phyloP scores from a whole-genome alignment of 2,888 invertebrate species.

The Drosophila cracens region DNA sequence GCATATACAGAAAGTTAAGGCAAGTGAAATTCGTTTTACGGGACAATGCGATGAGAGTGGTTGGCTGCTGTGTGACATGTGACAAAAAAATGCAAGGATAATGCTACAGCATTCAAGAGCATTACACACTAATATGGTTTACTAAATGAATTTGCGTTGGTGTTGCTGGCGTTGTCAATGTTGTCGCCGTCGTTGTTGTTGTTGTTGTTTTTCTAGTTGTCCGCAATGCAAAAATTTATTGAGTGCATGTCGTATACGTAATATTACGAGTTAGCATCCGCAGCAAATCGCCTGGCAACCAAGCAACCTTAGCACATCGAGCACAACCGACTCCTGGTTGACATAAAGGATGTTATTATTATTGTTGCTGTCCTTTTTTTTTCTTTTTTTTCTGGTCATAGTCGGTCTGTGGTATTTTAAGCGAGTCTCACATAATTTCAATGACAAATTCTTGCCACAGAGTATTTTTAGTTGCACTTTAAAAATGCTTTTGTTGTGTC shows the following conservation, averaged over 20 bases:
- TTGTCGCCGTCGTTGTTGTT: conserved; percentile 1
- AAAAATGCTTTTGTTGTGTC: conserved; percentile 29
- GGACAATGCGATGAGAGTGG: conserved; percentile 9
- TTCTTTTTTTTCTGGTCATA: not conserved
- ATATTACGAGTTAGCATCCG: conserved; percentile 39
- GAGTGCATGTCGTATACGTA: conserved; percentile 66
- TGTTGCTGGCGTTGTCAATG: conserved; percentile 5
- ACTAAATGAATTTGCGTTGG: conserved; percentile 41
- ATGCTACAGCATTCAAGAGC: conserved; percentile 19
- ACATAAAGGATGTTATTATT: conserved; percentile 21
- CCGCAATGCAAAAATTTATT: conserved; percentile 67
- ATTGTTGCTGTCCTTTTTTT: conserved; percentile 22
- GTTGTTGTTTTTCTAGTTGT: conserved; percentile 19
- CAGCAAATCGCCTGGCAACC: conserved; percentile 24
- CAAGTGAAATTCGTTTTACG: not conserved
- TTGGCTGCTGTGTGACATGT: conserved; percentile 22
- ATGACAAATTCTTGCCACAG: conserved; percentile 38
- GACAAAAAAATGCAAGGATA: conserved; percentile 35
- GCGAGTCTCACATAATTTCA: conserved; percentile 55
- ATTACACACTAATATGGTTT: conserved; percentile 14
- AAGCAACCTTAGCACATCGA: conserved; percentile 6
- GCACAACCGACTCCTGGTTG: not conserved
- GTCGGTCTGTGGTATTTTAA: conserved; percentile 36
- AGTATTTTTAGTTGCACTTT: conserved; percentile 70
- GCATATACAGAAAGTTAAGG: conserved; percentile 1